Percentiles rank a stretch among this genome's conserved stretches.
Conservation (phyloP, 2,797 vertebrate genomes). For the Chiloscyllium punctatum region DNA sequence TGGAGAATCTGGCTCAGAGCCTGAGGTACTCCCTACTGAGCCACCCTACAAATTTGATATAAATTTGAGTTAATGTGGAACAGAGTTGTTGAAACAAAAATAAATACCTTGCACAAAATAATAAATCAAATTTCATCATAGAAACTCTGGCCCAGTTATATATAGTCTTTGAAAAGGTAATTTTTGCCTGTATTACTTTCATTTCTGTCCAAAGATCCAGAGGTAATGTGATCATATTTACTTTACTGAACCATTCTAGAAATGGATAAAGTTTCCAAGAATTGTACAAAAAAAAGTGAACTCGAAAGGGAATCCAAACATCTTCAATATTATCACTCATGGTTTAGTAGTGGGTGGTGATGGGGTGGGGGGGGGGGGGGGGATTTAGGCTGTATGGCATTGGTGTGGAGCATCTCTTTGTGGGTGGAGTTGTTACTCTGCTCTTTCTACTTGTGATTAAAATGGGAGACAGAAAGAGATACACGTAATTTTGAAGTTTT, state of each 20-base stretch:
- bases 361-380: too few relatives aligned
- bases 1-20: too few relatives aligned
- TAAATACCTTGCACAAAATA: not conserved
- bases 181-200: not conserved
- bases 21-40: too few relatives aligned
- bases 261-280: too few relatives aligned
- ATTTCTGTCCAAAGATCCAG: not conserved
- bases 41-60: not conserved
- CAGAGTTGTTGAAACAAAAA: not conserved
- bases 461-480: too few relatives aligned
- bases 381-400: not conserved
- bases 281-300: not conserved
- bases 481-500: too few relatives aligned
- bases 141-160: not conserved
- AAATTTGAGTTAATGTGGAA: not conserved
- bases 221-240: too few relatives aligned
- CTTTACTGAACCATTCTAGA: not conserved
- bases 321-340: not conserved
- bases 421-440: not conserved
- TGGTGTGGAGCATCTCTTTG: not conserved
- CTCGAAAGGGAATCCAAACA: not conserved
- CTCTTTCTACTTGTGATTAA: not conserved
- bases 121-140: not conserved
- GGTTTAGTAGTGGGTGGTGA: not conserved
- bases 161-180: not conserved